Percentiles rank a stretch among this genome's conserved stretches.
phyloP scores from a whole-genome alignment of 1,140 invertebrate species.

The Drosophila bifasciata region DNA sequence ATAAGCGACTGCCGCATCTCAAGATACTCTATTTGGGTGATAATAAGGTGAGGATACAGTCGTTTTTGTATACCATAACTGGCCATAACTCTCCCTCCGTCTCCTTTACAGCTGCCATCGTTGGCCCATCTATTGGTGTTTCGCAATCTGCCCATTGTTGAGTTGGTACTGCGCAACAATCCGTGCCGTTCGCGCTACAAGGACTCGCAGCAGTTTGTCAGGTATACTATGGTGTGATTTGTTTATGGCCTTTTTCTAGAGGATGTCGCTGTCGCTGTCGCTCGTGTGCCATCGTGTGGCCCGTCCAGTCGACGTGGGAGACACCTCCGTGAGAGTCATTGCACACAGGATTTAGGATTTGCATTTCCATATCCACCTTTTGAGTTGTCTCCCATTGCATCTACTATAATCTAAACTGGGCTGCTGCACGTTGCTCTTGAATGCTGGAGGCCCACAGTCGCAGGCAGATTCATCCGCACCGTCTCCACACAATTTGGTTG shows the following conservation, averaged over 20 bases:
- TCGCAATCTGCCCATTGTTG: slow-evolving; percentile 89
- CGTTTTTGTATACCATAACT: too few relatives aligned
- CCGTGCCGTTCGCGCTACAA: slow-evolving; percentile 91
- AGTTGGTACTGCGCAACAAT: slow-evolving; percentile 92
- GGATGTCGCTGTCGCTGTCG: slow-evolving; percentile 13
- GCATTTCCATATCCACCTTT: slow-evolving; percentile 38
- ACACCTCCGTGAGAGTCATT: slow-evolving; percentile 26
- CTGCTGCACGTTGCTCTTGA: too few relatives aligned
- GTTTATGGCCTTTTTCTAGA: slow-evolving; percentile 19
- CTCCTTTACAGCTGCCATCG: slow-evolving; percentile 88
- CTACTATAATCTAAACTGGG: background rate
- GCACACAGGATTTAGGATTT: slow-evolving; percentile 35
- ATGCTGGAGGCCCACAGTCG: too few relatives aligned
- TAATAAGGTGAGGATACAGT: slow-evolving; percentile 89
- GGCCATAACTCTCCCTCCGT: background rate
- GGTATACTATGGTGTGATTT: slow-evolving; percentile 87
- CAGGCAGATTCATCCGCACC: too few relatives aligned
- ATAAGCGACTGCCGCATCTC: slow-evolving; percentile 88
- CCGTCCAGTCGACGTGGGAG: slow-evolving; percentile 43
- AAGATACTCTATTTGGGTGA: slow-evolving; percentile 92
- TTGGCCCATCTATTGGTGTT: slow-evolving; percentile 89
- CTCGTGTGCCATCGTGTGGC: too few relatives aligned
- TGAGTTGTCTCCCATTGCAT: slow-evolving; percentile 37
- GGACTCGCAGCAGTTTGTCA: slow-evolving; percentile 91
- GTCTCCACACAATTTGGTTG: too few relatives aligned